Conservation (phyloP, 2,797 vertebrate genomes). For the Mastacembelus armatus region DNA sequence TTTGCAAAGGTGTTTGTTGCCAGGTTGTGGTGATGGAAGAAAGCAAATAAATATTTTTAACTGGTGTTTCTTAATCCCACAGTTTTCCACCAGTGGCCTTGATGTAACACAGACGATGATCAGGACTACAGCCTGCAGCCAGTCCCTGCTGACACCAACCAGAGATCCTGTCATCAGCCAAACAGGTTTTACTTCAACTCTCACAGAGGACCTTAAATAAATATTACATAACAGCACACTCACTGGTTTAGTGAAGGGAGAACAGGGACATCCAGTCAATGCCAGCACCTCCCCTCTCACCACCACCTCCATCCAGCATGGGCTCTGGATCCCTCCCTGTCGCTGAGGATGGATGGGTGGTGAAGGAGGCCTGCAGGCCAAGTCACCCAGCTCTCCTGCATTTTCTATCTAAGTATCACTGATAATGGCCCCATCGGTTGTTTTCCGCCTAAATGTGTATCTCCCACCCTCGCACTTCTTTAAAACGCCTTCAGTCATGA, state of each 20-base stretch:
- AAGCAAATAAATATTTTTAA: neutral
- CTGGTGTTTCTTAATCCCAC: neutral
- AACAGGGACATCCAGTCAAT: constrained; percentile 29
- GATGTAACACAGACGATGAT: neutral
- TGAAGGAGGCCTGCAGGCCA: constrained; percentile 1
- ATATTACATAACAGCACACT: constrained; percentile 66
- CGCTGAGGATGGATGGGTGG: neutral
- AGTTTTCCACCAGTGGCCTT: neutral
- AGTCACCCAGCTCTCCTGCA: neutral
- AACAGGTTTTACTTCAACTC: constrained; percentile 31
- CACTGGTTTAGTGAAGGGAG: constrained; percentile 37
- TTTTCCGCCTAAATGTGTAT: too few species aligned
- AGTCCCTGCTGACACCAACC: too few species aligned
- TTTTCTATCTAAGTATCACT: neutral
- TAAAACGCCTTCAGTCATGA: too few species aligned
- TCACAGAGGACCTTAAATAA: constrained; percentile 42
- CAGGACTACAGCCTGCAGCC: neutral
- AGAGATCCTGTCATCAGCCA: constrained; percentile 13
- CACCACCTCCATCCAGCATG: neutral
- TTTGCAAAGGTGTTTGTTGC: neutral
- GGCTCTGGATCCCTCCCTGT: constrained; percentile 6
- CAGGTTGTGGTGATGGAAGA: neutral
- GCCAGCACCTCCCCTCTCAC: constrained; percentile 17
- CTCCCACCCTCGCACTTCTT: too few species aligned
- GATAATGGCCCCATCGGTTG: constrained; percentile 9